phyloP scores from a whole-genome alignment of 2,113 vertebrate species.

The Fulmarus glacialis region DNA sequence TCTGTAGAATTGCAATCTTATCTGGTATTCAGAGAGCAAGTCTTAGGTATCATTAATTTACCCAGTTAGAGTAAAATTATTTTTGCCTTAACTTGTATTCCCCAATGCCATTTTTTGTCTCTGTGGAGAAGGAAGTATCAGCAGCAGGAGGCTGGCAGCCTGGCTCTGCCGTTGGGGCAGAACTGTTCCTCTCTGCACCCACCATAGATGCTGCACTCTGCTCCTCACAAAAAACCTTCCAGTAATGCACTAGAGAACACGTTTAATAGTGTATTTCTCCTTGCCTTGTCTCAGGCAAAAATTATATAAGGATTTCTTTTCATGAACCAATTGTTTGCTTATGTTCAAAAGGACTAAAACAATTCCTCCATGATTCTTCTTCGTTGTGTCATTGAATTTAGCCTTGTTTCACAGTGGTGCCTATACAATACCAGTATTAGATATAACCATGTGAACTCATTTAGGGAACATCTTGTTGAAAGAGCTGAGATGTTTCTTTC shows the following conservation, averaged over 20 bases:
- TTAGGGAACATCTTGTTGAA: slow-evolving; percentile 55
- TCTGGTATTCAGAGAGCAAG: not conserved
- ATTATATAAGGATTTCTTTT: not conserved
- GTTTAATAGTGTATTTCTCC: not conserved
- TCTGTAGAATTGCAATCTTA: not conserved
- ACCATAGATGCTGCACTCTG: not conserved
- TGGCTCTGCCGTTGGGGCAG: not conserved
- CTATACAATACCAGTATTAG: slow-evolving; percentile 26
- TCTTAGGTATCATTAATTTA: not conserved
- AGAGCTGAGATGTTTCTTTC: slow-evolving; percentile 49
- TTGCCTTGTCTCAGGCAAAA: not conserved
- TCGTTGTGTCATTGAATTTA: not conserved
- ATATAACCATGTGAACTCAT: slow-evolving; percentile 20
- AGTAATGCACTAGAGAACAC: not conserved
- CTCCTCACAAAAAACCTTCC: not conserved
- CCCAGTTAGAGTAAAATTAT: not conserved
- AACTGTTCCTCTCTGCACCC: fast-evolving
- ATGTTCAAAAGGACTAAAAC: not conserved
- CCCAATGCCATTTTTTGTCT: not conserved
- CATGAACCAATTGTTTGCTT: not conserved
- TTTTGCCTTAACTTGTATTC: not conserved
- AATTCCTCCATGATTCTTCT: not conserved
- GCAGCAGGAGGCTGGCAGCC: not conserved
- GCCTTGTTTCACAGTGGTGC: not conserved
- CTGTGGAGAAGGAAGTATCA: not conserved